Conservation (phyloP, 2,113 vertebrate genomes). For the Melanostigma gelatinosum region DNA sequence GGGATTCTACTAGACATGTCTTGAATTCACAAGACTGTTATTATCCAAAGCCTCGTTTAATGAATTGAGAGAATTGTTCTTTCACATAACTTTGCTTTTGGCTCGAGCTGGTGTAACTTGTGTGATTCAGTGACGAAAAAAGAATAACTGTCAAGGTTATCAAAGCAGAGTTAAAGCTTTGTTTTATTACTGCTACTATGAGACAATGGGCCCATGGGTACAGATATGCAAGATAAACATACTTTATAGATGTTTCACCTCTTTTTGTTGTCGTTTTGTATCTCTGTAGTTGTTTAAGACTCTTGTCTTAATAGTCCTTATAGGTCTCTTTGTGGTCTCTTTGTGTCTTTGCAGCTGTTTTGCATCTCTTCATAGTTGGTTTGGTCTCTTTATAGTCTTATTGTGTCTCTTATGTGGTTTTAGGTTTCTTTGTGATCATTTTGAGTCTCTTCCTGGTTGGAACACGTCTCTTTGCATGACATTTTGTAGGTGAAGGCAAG, state of each 20-base stretch:
- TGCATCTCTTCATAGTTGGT: background rate
- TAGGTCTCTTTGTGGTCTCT: background rate
- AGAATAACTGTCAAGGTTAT: background rate
- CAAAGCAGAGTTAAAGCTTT: background rate
- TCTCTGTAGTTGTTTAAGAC: too few species aligned
- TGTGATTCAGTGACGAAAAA: background rate
- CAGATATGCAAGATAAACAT: too few species aligned
- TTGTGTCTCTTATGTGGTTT: background rate
- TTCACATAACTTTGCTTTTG: conserved; percentile 29
- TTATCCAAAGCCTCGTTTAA: conserved; percentile 30
- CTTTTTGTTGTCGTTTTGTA: too few species aligned
- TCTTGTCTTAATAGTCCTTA: background rate
- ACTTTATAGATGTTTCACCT: too few species aligned
- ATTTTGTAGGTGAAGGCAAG: too few species aligned
- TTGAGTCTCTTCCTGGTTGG: too few species aligned
- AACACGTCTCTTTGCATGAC: too few species aligned
- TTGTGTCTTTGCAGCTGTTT: background rate
- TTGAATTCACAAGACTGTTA: conserved; percentile 47
- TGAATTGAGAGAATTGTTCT: conserved; percentile 11
- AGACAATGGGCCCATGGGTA: too few species aligned
- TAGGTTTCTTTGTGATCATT: too few species aligned
- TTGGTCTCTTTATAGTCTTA: background rate
- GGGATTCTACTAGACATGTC: conserved; percentile 20
- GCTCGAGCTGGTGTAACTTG: conserved; percentile 2
- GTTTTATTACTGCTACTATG: background rate